Evolutionary conservation across 2,888 invertebrate genomes (phyloP), one percentile per base, ranked within the genome.

Genomic region (Merodon equestris): DNA sequence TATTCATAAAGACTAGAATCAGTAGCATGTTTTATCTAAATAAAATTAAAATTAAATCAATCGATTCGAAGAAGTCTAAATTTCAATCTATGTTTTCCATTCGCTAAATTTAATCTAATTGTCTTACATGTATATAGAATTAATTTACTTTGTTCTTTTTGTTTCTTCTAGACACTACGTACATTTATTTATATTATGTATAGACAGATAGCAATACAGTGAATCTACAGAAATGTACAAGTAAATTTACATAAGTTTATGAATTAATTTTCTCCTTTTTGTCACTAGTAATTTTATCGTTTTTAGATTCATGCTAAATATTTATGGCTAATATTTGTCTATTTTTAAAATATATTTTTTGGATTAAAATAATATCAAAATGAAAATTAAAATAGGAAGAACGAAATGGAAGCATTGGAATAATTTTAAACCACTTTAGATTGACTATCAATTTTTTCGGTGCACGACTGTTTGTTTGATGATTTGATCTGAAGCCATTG

Each of bases 401-500:
- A 2, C 3, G 66, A 72, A 36, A 45, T 72, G 77, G 77, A 77
- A 73, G 73, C 63, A 47, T 68, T 51, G 60, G 71, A 50, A 76
- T 76, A n/a, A n/a, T 19, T 56, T 10, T 1, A 27, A 7, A 27
- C 27, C 27, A 27, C 27, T 27, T n/a, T n/a, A n/a, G n/a, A n/a
- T n/a, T n/a, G n/a, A n/a, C n/a, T n/a, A n/a, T n/a, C n/a, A n/a
- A 61, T 71, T 51, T 61, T 54, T 45, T 7, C 13, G 17, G n/a
- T 40, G 14, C 50, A 66, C 50, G 60, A 60, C 54, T 38, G 18
- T 14, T 68, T 27, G 27, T 27, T 27, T 71, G 82, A 71, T 81
- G 82, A 81, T 67, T 79, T 17, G 70, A 83, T 83, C 83, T 81
- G 71, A 83, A 84, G 89, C 88, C 86, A 85, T 88, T 88, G 88